These are phyloP conservation scores for Pelecanoides urinatrix DNA, from an alignment of 2,113 vertebrate species.

Conservation along the genomic window DNA sequence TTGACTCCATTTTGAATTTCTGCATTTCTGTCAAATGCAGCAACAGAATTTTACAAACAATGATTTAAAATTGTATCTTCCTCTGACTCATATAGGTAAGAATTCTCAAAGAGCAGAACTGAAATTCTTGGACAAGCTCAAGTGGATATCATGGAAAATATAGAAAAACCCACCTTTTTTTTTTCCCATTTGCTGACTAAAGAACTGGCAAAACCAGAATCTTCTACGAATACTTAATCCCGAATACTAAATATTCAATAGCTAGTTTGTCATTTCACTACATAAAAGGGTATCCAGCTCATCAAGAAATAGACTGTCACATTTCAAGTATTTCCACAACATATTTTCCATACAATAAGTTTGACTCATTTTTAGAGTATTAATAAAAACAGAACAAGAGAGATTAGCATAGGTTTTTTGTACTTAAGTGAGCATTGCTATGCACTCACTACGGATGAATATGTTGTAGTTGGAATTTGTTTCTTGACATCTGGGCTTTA, in stretches of 20 bases:
- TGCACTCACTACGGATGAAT: not conserved
- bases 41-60: not conserved
- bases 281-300: not conserved
- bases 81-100: not conserved
- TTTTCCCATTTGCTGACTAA: not conserved
- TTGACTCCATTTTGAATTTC: not conserved
- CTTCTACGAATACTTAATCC: not conserved
- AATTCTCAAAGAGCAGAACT: not conserved
- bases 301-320: not conserved
- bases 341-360: not conserved
- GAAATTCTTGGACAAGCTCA: not conserved
- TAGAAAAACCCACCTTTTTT: accelerated
- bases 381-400: not conserved
- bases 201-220: not conserved
- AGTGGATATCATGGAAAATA: not conserved
- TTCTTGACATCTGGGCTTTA: not conserved
- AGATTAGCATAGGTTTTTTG: not conserved
- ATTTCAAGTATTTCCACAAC: not conserved
- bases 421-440: not conserved
- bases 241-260: not conserved
- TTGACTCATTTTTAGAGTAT: not conserved
- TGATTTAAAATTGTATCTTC: not conserved
- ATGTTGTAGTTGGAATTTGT: not conserved
- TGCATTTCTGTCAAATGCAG: not conserved
- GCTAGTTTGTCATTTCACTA: not conserved